Evolutionary conservation across 2,888 invertebrate genomes (phyloP).

Genomic region (Eurytoma adleriae): DNA sequence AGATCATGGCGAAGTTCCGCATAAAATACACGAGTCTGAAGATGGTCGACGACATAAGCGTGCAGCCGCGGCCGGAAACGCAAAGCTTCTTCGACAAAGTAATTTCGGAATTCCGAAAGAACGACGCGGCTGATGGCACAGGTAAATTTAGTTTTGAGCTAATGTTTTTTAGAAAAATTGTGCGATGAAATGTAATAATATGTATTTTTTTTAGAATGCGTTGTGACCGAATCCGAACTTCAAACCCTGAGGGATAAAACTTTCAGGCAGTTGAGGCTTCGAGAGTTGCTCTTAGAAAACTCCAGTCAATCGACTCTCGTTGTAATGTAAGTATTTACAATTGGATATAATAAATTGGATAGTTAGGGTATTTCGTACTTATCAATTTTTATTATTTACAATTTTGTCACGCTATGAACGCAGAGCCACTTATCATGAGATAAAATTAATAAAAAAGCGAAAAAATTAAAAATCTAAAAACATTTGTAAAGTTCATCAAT

Average conservation of each 20-base stretch:
- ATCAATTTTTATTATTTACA: too few species aligned
- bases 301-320: conserved; percentile 92
- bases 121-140: conserved; percentile 64
- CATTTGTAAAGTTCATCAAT: too few species aligned
- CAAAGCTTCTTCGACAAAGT: conserved; percentile 85
- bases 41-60: conserved; percentile 93
- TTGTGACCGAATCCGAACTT: conserved; percentile 85
- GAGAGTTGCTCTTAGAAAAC: conserved; percentile 92
- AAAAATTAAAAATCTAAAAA: too few species aligned
- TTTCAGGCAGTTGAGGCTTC: conserved; percentile 90
- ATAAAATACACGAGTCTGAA: conserved; percentile 94
- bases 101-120: conserved; percentile 82
- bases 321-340: conserved; percentile 87
- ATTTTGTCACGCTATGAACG: too few species aligned
- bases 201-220: conserved; percentile 77
- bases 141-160: conserved; percentile 58
- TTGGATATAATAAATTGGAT: not conserved
- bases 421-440: too few species aligned
- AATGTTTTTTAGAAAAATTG: not conserved
- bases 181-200: not conserved
- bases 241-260: conserved; percentile 89
- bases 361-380: too few species aligned
- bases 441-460: too few species aligned
- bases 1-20: conserved; percentile 93
- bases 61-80: conserved; percentile 87